Evolutionary conservation across 2,113 vertebrate species (phyloP).

Genomic region (Lepisosteus osseus): DNA sequence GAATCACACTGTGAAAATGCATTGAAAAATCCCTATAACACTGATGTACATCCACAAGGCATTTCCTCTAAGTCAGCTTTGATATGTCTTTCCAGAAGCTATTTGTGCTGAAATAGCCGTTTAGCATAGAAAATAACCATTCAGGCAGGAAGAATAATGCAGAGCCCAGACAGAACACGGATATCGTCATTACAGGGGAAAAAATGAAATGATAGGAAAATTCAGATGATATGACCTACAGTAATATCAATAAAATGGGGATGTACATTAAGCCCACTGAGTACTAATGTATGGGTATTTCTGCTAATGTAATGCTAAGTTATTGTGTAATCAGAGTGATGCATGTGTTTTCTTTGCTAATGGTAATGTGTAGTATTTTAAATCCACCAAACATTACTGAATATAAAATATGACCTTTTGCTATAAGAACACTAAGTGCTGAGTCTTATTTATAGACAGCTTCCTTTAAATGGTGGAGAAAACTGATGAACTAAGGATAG

Average conservation of each 20-base stretch:
- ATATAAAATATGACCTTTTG: slow-evolving; percentile 38
- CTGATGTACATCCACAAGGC: too few species aligned
- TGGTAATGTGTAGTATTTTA: slow-evolving; percentile 41
- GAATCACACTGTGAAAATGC: too few species aligned
- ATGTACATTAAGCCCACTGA: slow-evolving; percentile 55
- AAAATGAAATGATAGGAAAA: slow-evolving; percentile 53
- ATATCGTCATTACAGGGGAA: too few species aligned
- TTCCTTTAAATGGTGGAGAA: background rate
- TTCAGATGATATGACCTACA: slow-evolving; percentile 55
- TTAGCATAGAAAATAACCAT: too few species aligned
- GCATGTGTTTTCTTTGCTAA: slow-evolving; percentile 42
- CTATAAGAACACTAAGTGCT: slow-evolving; percentile 5
- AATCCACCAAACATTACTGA: slow-evolving; percentile 43
- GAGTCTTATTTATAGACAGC: background rate
- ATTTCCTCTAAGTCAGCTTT: too few species aligned
- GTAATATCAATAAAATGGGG: slow-evolving; percentile 59
- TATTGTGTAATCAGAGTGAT: slow-evolving; percentile 49
- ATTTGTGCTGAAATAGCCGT: too few species aligned
- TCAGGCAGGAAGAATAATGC: too few species aligned
- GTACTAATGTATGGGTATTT: slow-evolving; percentile 58
- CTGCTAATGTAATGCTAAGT: slow-evolving; percentile 47
- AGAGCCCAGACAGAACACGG: too few species aligned
- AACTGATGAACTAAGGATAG: background rate
- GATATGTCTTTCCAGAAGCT: too few species aligned
- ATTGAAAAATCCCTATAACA: too few species aligned